Evolutionary conservation across 2,888 invertebrate species (phyloP), one percentile per base, ranked within the genome.

Genomic region (Vannuccia rotundouncinata): DNA sequence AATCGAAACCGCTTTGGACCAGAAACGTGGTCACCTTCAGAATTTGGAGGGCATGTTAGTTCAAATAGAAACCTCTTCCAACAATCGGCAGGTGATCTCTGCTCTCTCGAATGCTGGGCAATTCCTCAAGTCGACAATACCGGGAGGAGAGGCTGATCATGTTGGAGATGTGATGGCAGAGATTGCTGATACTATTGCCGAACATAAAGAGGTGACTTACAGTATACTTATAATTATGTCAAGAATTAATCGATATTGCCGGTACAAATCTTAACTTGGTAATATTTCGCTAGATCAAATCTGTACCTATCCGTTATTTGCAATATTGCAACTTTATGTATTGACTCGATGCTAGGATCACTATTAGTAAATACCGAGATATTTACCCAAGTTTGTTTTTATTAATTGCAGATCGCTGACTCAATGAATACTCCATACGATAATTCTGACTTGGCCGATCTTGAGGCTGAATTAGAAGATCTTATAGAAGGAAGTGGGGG

Each of bases 121-220:
- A 1, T n/a, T 29, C 2, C 22, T 78, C 60, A 59, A 66, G 10
- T 1, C 27, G 1, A 28, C 28, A 1, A n/a, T n/a, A n/a, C n/a
- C n/a, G n/a, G 1, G 29, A 1, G 27, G 59, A 29, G 29, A 74
- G 31, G n/a, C 60, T 5, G 78, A 78, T 29, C 2, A 1, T 1
- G 78, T 78, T 25, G 59, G 59, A 10, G 78, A 78, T 29, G 77
- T 77, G 28, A 66, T 78, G 78, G 66, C 78, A 17, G 78, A 66
- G 60, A 29, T 78, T 2, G 66, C 29, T 28, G 78, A 78, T 22
- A 27, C 78, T 1, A 5, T 78, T 10, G 78, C 59, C 27, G 66
- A 78, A 1, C 59, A 78, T 2, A 22, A 74, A 5, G 77, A 78
- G 78, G 73, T 78, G 74, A 73, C n/a, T n/a, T n/a, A n/a, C n/a